Percentiles rank a stretch among this genome's conserved stretches.
These are phyloP conservation scores for Channa argus DNA, from an alignment of 2,113 vertebrate species.

Conservation along the genomic window DNA sequence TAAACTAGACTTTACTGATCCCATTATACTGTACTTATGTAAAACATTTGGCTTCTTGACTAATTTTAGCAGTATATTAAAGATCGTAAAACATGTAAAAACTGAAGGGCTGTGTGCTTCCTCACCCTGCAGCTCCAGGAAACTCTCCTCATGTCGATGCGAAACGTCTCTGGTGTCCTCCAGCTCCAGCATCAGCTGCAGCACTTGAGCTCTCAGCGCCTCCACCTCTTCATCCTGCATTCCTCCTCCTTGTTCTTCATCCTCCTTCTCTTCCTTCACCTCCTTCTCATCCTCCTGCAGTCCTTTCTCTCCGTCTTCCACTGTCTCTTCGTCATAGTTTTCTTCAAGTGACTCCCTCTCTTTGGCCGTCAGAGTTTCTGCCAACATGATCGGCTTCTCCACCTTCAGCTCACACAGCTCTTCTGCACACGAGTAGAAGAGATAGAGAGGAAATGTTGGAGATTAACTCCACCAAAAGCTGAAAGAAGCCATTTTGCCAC, in stretches of 20 bases:
- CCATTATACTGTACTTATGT: too few species aligned
- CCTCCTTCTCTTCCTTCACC: slow-evolving; percentile 54
- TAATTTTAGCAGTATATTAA: too few species aligned
- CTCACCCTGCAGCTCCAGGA: slow-evolving; percentile 78
- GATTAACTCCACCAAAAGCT: too few species aligned
- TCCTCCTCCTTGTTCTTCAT: slow-evolving; percentile 19
- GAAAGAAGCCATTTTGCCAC: too few species aligned
- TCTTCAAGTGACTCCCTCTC: slow-evolving; percentile 62
- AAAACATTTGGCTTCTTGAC: too few species aligned
- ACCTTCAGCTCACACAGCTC: slow-evolving; percentile 67
- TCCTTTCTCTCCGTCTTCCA: slow-evolving; percentile 48
- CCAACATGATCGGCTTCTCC: slow-evolving; percentile 50
- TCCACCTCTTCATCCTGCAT: slow-evolving; percentile 69
- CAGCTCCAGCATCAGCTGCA: slow-evolving; percentile 86
- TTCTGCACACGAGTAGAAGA: slow-evolving; percentile 29
- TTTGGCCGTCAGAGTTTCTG: slow-evolving; percentile 49
- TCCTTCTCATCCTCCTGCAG: slow-evolving; percentile 61
- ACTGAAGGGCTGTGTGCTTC: too few species aligned
- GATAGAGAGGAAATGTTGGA: too few species aligned
- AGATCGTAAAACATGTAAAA: too few species aligned
- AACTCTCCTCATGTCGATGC: slow-evolving; percentile 84
- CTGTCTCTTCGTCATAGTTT: slow-evolving; percentile 24
- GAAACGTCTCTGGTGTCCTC: slow-evolving; percentile 85
- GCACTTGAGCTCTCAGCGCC: slow-evolving; percentile 83
- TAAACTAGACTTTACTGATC: too few species aligned